Conservation (phyloP, 2,888 invertebrate genomes). For the Actias luna region DNA sequence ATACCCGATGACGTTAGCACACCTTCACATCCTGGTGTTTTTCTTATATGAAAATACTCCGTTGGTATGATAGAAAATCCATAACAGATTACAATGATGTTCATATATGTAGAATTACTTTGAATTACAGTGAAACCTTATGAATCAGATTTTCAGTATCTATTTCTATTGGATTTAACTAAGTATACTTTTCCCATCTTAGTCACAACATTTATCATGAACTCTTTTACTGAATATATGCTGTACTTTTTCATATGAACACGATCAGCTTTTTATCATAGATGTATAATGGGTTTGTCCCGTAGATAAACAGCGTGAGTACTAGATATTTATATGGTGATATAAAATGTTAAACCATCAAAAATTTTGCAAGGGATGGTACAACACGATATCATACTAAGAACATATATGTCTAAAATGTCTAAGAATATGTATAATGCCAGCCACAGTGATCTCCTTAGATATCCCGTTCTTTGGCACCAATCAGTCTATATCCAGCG, state of each 20-base stretch:
- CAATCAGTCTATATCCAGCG: too few species aligned
- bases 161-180: background rate
- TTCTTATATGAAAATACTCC: background rate
- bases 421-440: too few species aligned
- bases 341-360: too few species aligned
- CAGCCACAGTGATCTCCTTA: too few species aligned
- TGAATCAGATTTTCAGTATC: constrained; percentile 1
- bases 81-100: background rate
- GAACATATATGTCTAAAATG: too few species aligned
- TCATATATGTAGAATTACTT: background rate
- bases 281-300: too few species aligned
- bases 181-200: constrained; percentile 3
- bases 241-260: background rate
- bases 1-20: background rate
- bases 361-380: too few species aligned
- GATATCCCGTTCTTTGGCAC: too few species aligned
- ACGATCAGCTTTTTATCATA: background rate
- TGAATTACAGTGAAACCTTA: background rate
- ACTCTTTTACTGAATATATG: background rate
- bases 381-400: too few species aligned
- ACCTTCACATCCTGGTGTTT: background rate
- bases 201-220: background rate
- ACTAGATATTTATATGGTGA: too few species aligned
- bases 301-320: too few species aligned
- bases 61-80: background rate